Evolutionary conservation across 2,888 invertebrate genomes (phyloP), one percentile per base, ranked within the genome.

Genomic region (Pachydiplax longipennis): DNA sequence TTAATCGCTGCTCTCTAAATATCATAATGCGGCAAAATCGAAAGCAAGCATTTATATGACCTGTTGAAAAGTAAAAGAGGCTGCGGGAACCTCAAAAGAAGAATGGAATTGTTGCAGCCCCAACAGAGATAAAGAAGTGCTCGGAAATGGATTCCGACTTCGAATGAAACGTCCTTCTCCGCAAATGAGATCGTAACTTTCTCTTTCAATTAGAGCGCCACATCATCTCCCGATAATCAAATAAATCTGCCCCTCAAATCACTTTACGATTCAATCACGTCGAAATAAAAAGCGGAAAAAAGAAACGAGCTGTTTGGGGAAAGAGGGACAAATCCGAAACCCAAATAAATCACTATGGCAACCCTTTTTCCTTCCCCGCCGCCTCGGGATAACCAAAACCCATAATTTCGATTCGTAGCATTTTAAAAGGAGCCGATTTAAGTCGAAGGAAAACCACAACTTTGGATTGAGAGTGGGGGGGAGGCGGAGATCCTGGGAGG

Each of bases 361-460:
- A 73, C 73, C 73, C 73, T 31, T 65, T 61, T 22, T 58, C 58
- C 58, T 22, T 22, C 22, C n/a, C 25, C 65, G 22, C 4, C 13
- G n/a, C 25, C 22, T 73, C 73, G 25, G 25, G 25, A 73, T 73
- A 25, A 31, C 31, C n/a, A 0, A 31, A 31, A 25, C 61, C 87
- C 87, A 87, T 87, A 87, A 87, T 87, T 87, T 87, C 87, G 87
- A 87, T 87, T 87, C 87, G 44, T 58, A 53, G 35, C 83, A 37
- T 65, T 87, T 87, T 87, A 87, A 87, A 87, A 87, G 87, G 87
- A 87, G 61, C 87, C 87, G 87, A 61, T 65, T 58, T 48, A 65
- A 87, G 87, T 87, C 87, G 87, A 58, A 87, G 87, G 87, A 87
- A 87, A 87, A 87, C 87, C 87, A 61, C 87, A 87, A n/a, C 0